A percentile compares a stretch with the other conserved stretches of the same genome.
Evolutionary conservation across 2,888 invertebrate genomes (phyloP).

Genomic region (Meteorus cinctellus): DNA sequence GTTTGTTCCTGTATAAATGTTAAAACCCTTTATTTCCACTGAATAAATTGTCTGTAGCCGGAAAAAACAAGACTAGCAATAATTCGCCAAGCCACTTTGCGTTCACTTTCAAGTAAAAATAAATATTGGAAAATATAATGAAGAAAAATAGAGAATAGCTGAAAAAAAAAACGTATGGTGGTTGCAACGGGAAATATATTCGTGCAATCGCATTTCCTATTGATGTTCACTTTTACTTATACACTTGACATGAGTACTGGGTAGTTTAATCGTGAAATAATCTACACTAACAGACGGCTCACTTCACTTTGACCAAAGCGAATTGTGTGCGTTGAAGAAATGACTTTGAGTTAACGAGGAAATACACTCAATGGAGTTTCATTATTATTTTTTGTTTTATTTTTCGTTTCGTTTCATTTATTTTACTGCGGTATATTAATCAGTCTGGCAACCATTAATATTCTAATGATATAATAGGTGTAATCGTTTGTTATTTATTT

Average conservation of each 20-base stretch:
- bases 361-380: not conserved
- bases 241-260: not conserved
- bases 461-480: not conserved
- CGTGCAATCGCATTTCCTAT: slow-evolving; percentile 42
- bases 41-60: not conserved
- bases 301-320: not conserved
- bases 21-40: slow-evolving; percentile 10
- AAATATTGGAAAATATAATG: not conserved
- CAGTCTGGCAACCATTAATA: not conserved
- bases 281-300: not conserved
- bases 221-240: slow-evolving; percentile 26
- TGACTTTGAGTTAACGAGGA: not conserved
- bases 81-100: not conserved
- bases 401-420: not conserved
- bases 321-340: not conserved
- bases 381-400: not conserved
- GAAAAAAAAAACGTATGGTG: slow-evolving; percentile 13
- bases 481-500: too few species aligned
- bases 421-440: not conserved
- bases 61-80: not conserved
- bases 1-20: not conserved
- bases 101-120: not conserved
- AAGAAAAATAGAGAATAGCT: not conserved
- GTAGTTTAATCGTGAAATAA: slow-evolving; percentile 7
- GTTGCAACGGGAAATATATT: slow-evolving; percentile 39